Percentiles rank a stretch among this genome's conserved stretches.
These are phyloP conservation scores for Zeugodacus cucurbitae DNA, from an alignment of 1,140 invertebrate genomes.

Conservation along the genomic window DNA sequence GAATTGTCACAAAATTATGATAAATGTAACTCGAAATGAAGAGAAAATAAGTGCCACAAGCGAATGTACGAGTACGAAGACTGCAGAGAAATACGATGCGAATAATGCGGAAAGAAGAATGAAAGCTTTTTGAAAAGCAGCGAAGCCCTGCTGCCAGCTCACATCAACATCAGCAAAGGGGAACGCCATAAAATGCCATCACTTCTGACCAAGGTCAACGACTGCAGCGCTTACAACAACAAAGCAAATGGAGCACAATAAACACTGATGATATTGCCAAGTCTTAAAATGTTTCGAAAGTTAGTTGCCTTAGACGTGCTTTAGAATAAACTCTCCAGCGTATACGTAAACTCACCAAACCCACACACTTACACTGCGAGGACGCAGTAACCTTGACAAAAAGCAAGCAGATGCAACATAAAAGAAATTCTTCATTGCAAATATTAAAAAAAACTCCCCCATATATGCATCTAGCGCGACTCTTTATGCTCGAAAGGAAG, in stretches of 20 bases:
- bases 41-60: slow-evolving; percentile 48
- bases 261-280: neutral
- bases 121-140: neutral
- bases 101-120: slow-evolving; percentile 1
- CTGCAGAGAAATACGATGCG: neutral
- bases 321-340: neutral
- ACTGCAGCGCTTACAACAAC: neutral
- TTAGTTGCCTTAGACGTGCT: too few relatives aligned
- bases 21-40: slow-evolving; percentile 48
- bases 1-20: slow-evolving; percentile 40
- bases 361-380: neutral
- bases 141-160: slow-evolving; percentile 32
- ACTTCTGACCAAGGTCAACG: slow-evolving; percentile 55
- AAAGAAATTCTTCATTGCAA: neutral
- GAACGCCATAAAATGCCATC: slow-evolving; percentile 48
- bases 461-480: too few relatives aligned
- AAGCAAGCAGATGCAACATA: neutral
- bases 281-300: neutral
- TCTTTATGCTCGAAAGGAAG: neutral
- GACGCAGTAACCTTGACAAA: neutral
- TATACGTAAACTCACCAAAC: neutral
- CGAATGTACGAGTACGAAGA: neutral
- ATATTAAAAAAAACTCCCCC: neutral
- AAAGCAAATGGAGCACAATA: neutral
- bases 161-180: neutral